Evolutionary conservation across 2,797 vertebrate genomes (phyloP).

Genomic region (Enteromius viviparus): DNA sequence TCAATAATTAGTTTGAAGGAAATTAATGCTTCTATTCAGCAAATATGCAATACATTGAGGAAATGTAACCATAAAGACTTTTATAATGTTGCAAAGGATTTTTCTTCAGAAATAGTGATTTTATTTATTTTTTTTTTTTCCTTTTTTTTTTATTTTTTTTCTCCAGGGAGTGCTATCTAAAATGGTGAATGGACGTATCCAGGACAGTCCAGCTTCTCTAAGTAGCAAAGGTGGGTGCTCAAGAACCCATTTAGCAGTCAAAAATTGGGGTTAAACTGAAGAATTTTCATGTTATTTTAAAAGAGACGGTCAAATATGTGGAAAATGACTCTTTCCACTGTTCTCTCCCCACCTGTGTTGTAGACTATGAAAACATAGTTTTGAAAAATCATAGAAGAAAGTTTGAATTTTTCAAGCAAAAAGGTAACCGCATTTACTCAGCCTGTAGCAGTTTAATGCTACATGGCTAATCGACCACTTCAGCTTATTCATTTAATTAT

Average conservation of each 20-base stretch:
- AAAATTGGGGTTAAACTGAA: background rate
- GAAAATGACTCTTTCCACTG: background rate
- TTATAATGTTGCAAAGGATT: background rate
- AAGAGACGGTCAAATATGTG: background rate
- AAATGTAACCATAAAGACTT: background rate
- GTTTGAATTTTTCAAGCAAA: conserved; percentile 90
- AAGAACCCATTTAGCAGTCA: background rate
- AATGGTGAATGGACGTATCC: conserved; percentile 72
- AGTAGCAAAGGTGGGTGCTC: conserved; percentile 73
- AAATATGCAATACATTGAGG: background rate
- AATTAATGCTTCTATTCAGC: background rate
- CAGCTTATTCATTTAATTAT: conserved; percentile 9
- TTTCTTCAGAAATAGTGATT: background rate
- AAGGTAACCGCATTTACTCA: conserved; percentile 81
- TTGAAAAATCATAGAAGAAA: conserved; percentile 91
- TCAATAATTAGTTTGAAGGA: background rate
- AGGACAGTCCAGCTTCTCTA: conserved; percentile 51
- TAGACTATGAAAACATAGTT: conserved; percentile 85
- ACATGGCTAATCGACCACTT: background rate
- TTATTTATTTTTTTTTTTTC: too few relatives aligned
- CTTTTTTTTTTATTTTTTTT: too few relatives aligned
- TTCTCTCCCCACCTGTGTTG: conserved; percentile 70
- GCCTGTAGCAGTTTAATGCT: background rate
- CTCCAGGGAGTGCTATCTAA: conserved; percentile 76
- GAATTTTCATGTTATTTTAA: background rate